Evolutionary conservation across 2,888 invertebrate species (phyloP), one percentile per base, ranked within the genome.

Genomic region (Matsumyia berberina): DNA sequence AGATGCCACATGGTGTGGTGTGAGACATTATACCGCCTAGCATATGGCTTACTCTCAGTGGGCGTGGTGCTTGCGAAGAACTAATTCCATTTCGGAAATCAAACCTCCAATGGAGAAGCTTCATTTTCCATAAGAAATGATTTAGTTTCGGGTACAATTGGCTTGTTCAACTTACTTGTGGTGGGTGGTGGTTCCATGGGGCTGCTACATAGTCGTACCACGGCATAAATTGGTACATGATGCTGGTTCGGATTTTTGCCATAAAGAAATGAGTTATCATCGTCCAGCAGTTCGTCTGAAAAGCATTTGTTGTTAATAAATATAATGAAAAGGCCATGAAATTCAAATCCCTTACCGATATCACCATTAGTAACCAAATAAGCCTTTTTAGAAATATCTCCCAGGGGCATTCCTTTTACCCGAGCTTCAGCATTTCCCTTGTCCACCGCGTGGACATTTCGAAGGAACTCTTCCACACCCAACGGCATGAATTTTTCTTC

Each of bases 401-500:
- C 89, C 2, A 91, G 86, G 2, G 89, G 88, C 77, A 90, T 88
- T 24, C 89, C 89, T 0, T 89, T 88, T 0, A 88, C 89, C 72
- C 88, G 88, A 17, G 81, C 67, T 62, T 88, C 89, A 9, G 88
- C 87, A 60, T 89, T 88, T 66, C 69, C 60, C 37, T 90, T 91
- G 70, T 89, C 90, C 88, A 90, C 91, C 5, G 91, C 91, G 87
- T 92, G 92, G 4, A 94, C 93, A 89, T 94, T 92, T 76, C 92
- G 91, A 62, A 95, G 90, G 89, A 95, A 95, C 86, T 94, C 93
- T 55, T 94, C 93, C 1, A 94, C 94, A 67, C 93, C 93, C 69
- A 93, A 91, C 0, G 95, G 95, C 90, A 94, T 91, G 89, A 93
- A 95, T 89, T 92, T 92, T 90, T 95, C 95, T 72, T 93, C 93